Base-by-base conservation (phyloP, 2,113 vertebrate genomes). In the Gallinago undulata region DNA sequence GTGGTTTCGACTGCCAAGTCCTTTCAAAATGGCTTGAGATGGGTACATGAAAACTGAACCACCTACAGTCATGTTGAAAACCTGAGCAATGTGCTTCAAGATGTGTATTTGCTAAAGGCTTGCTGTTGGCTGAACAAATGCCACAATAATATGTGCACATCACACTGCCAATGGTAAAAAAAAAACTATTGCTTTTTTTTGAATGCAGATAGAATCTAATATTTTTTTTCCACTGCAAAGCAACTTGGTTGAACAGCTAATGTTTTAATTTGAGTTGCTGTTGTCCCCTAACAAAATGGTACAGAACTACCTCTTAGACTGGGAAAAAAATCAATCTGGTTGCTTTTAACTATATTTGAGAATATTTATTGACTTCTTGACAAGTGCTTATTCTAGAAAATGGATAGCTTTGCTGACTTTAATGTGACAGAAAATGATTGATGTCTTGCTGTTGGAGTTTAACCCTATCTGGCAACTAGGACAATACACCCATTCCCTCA, bases 111-210 rank as follows among this genome's bases (percentile, higher is more conserved):
- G 10, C 11, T 35, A 23, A 68, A 63, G 24, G 5, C 13, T 68
- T 80, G 28, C 47, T 68, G n/a, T 21, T 0, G 35, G n/a, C n/a
- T 81, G 68, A 47, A 13, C n/a, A 41, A 53, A 55, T 41, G n/a
- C 28, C 17, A 30, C 35, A 9, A 11, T 16, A 19, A n/a, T 19
- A 2, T 13, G 14, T 4, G 9, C 18, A 19, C 2, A 0, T 66
- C 28, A n/a, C 2, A 3, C 13, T 6, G 9, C 13, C 3, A 74
- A 17, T 3, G 5, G 27, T 43, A 50, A 39, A 39, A 39, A 39
- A 68, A 48, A 27, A 70, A 64, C 27, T 41, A 11, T 17, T 48
- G 3, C 12, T 25, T 16, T 43, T 9, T 60, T 48, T 70, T 13
- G 9, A 53, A n/a, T 1, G 2, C 24, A 66, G 27, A 12, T 18